Percentiles rank a stretch among this genome's conserved stretches.
Evolutionary conservation across 2,797 vertebrate genomes (phyloP).

Genomic region (Sebastes ruberrimus): DNA sequence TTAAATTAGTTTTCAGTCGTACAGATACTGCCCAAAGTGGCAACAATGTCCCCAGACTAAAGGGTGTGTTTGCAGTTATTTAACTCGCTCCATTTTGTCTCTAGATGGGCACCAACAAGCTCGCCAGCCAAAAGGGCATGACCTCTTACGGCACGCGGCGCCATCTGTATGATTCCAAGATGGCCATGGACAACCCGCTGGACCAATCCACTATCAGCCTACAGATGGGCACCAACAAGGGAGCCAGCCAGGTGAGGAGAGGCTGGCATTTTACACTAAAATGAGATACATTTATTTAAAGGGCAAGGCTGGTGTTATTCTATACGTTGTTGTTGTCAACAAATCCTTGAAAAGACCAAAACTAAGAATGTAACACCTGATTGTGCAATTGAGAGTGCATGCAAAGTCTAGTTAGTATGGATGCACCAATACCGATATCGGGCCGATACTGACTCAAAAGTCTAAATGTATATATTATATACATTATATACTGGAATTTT

Average conservation of each 20-base stretch:
- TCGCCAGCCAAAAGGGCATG: conserved; percentile 97
- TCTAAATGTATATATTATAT: too few relatives aligned
- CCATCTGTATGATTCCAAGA: conserved; percentile 93
- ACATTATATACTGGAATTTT: too few relatives aligned
- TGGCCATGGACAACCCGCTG: conserved; percentile 88
- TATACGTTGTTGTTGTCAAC: too few relatives aligned
- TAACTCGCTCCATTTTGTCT: neutral
- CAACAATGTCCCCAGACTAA: neutral
- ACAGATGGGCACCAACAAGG: conserved; percentile 98
- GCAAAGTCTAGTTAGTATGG: neutral
- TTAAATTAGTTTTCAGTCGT: neutral
- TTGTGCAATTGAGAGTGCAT: too few relatives aligned
- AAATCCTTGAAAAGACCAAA: too few relatives aligned
- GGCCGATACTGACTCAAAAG: too few relatives aligned
- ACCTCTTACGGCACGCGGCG: conserved; percentile 94
- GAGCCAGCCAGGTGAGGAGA: conserved; percentile 90
- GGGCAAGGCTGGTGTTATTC: too few relatives aligned
- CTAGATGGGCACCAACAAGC: conserved; percentile 98
- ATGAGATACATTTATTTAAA: too few relatives aligned
- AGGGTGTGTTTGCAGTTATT: neutral
- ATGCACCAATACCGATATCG: too few relatives aligned
- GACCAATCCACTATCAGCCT: conserved; percentile 95
- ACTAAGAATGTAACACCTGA: too few relatives aligned
- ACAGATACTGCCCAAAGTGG: neutral
- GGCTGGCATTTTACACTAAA: neutral